These are phyloP conservation scores for Botrylloides violaceus DNA, from an alignment of 23 tunicate genomes.

Conservation along the genomic window DNA sequence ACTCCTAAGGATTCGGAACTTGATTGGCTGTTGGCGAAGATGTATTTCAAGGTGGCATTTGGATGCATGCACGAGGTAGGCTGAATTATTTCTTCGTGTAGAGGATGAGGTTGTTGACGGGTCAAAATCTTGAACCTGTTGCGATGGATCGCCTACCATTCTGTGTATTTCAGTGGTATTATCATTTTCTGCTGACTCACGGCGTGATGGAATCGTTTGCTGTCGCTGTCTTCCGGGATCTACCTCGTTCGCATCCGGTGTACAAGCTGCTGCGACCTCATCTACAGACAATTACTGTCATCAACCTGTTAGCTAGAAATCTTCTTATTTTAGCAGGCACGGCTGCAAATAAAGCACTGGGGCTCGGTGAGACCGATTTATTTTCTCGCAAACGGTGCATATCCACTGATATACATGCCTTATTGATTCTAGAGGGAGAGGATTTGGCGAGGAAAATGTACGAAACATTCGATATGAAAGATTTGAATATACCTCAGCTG, in stretches of 20 bases:
- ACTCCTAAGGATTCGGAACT: conserved; percentile 32
- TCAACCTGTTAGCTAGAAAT: conserved; percentile 49
- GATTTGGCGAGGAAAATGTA: background rate
- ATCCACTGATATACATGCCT: background rate
- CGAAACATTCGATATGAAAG: conserved; percentile 27
- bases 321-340: conserved; percentile 22
- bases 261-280: conserved; percentile 76
- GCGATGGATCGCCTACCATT: background rate
- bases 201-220: conserved; percentile 56
- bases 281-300: conserved; percentile 47
- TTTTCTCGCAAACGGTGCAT: background rate
- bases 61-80: conserved; percentile 44
- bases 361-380: conserved; percentile 28
- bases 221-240: conserved; percentile 58
- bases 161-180: conserved; percentile 69
- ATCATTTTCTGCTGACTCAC: conserved; percentile 62
- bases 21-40: conserved; percentile 73
- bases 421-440: conserved; percentile 29
- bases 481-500: conserved; percentile 23
- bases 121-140: background rate
- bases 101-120: background rate
- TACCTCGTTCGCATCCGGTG: conserved; percentile 56
- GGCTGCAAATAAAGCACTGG: conserved; percentile 31
- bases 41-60: conserved; percentile 34
- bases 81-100: background rate